A percentile compares a stretch with the other conserved stretches of the same genome.
Conservation (phyloP, 2,113 vertebrate species). For the Pterocles burchelli region DNA sequence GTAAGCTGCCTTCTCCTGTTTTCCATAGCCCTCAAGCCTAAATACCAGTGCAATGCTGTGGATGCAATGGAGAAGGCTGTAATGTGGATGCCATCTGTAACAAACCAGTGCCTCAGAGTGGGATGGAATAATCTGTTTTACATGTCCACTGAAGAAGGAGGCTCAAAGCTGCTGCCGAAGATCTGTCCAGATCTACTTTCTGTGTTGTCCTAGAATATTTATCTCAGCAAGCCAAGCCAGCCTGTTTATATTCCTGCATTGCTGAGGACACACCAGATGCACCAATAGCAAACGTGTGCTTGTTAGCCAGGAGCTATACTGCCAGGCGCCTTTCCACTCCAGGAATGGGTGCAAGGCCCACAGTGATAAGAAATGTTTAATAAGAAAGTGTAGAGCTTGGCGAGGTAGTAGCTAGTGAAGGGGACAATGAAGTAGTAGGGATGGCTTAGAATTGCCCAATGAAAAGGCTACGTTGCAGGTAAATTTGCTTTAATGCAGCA, state of each 20-base stretch:
- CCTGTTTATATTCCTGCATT: neutral
- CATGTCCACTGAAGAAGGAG: accelerated
- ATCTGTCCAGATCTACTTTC: neutral
- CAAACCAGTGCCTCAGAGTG: neutral
- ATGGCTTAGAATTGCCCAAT: neutral
- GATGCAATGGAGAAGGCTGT: neutral
- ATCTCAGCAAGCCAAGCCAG: neutral
- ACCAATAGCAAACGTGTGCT: neutral
- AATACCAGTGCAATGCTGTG: neutral
- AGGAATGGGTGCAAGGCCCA: neutral
- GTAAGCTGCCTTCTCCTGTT: neutral
- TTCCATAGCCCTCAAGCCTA: accelerated
- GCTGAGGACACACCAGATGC: neutral
- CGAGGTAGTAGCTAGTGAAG: neutral
- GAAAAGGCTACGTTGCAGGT: neutral
- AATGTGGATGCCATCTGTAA: neutral
- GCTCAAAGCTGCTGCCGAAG: neutral
- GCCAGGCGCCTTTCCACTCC: neutral
- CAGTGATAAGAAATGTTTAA: neutral
- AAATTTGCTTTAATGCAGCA: neutral
- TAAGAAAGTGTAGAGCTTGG: neutral
- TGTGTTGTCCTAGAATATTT: neutral
- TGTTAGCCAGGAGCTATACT: neutral
- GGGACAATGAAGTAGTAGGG: neutral
- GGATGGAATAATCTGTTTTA: neutral